Percentiles rank a stretch among this genome's conserved stretches.
phyloP scores from a whole-genome alignment of 2,888 invertebrate species.

The Liopterus haemorrhoidalis region DNA sequence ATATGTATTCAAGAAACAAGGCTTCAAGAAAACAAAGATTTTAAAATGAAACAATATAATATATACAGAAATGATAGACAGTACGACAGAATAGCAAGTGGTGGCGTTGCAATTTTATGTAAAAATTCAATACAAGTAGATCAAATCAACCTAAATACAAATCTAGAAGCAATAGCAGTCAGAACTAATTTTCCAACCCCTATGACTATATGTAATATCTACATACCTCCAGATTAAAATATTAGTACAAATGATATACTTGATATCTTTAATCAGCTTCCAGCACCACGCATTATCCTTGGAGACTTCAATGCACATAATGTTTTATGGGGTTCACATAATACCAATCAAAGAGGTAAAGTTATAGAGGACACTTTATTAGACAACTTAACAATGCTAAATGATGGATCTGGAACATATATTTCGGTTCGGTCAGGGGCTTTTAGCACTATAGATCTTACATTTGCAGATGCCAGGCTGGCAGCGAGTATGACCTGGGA shows the following conservation, averaged over 20 bases:
- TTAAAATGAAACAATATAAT: slow-evolving; percentile 1
- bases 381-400: neutral
- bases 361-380: neutral
- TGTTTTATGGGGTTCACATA: slow-evolving; percentile 3
- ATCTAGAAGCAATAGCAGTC: neutral
- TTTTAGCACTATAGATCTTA: neutral
- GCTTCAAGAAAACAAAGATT: slow-evolving; percentile 1
- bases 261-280: neutral
- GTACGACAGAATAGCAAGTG: neutral
- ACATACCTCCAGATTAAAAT: neutral
- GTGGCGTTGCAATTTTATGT: neutral
- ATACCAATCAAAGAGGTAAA: slow-evolving; percentile 1
- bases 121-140: slow-evolving; percentile 2
- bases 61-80: slow-evolving; percentile 4
- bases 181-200: neutral
- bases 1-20: slow-evolving; percentile 4
- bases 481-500: slow-evolving; percentile 3
- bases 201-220: neutral
- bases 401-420: neutral
- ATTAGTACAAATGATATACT: neutral
- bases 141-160: neutral
- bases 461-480: slow-evolving; percentile 1
- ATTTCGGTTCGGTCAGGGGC: neutral
- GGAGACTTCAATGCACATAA: slow-evolving; percentile 1
- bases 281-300: neutral